These are phyloP conservation scores for Buteo buteo DNA, from an alignment of 2,113 vertebrate species.

Conservation along the genomic window DNA sequence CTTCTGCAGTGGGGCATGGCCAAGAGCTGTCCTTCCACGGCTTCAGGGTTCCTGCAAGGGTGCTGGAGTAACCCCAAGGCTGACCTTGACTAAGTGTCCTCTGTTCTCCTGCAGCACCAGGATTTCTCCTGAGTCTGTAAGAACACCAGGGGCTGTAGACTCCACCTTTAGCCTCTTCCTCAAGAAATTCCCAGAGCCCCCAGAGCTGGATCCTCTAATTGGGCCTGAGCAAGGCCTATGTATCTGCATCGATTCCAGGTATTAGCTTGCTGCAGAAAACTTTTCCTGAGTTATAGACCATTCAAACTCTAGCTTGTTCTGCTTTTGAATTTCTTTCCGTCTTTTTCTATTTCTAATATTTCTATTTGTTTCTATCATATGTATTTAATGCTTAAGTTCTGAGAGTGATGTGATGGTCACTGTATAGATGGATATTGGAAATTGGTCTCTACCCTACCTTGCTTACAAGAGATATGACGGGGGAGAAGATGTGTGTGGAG, in stretches of 20 bases:
- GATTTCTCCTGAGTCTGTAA: background rate
- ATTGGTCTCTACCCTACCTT: background rate
- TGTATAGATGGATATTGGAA: background rate
- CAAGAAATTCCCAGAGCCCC: background rate
- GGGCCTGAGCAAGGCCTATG: background rate
- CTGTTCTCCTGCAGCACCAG: background rate
- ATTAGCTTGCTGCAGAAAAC: background rate
- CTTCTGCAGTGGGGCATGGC: background rate
- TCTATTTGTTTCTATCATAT: background rate
- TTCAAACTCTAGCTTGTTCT: background rate
- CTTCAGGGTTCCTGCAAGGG: background rate
- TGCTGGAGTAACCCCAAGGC: background rate
- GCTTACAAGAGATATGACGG: background rate
- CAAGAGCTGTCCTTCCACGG: background rate
- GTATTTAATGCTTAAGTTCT: background rate
- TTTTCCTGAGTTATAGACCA: background rate
- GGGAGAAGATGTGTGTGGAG: background rate
- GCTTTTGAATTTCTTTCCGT: background rate
- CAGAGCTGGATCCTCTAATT: background rate
- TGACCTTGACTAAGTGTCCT: background rate
- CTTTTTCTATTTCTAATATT: background rate
- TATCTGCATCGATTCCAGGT: background rate
- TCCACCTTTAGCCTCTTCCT: background rate
- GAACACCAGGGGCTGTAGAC: background rate
- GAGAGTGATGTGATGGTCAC: background rate